A percentile compares a stretch with the other conserved stretches of the same genome.
phyloP scores from a whole-genome alignment of 2,113 vertebrate genomes.

The Motacilla tschutschensis region DNA sequence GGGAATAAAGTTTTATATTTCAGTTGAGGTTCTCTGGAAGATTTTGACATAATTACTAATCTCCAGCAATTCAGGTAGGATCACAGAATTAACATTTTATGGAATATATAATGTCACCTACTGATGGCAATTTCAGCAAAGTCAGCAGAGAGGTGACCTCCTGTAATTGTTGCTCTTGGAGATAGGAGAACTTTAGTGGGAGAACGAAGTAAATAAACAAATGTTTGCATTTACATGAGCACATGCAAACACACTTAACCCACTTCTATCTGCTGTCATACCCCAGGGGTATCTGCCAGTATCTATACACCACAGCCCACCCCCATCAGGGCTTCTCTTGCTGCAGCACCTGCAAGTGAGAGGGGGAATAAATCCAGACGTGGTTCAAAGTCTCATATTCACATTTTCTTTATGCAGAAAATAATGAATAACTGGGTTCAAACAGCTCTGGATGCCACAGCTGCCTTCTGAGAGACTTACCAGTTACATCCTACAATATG shows the following conservation, averaged over 20 bases:
- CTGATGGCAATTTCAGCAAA: background rate
- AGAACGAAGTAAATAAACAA: background rate
- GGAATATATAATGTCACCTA: background rate
- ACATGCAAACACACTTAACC: background rate
- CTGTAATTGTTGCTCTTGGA: background rate
- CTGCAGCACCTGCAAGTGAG: background rate
- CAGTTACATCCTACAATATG: conserved; percentile 59
- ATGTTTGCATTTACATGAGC: background rate
- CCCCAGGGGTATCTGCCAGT: background rate
- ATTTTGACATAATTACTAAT: conserved; percentile 6
- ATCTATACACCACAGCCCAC: background rate
- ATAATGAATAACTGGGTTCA: conserved; percentile 42
- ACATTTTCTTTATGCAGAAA: conserved; percentile 57
- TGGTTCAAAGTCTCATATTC: conserved; percentile 42
- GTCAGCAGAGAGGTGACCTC: background rate
- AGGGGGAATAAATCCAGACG: background rate
- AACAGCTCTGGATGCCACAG: conserved; percentile 42
- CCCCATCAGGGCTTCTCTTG: background rate
- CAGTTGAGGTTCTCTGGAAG: background rate
- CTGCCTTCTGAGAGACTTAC: conserved; percentile 61
- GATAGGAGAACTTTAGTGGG: background rate
- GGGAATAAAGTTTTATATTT: background rate
- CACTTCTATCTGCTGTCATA: background rate
- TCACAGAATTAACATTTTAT: conserved; percentile 11
- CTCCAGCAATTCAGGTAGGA: background rate